Conservation (phyloP, 2,113 vertebrate species). For the Pseudolaguvia tuberculata region DNA sequence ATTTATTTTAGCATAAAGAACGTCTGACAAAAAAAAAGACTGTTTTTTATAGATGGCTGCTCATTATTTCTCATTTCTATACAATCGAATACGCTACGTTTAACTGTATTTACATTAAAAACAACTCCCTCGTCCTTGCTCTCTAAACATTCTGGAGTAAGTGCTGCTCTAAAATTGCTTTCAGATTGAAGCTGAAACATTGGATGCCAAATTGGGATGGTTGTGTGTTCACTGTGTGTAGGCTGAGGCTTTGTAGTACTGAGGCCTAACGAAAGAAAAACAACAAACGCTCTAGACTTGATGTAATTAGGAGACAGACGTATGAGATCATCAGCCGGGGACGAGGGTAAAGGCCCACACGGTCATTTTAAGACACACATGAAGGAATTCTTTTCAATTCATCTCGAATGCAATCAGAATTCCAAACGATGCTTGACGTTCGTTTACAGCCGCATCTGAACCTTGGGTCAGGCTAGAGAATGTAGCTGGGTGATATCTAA, state of each 20-base stretch:
- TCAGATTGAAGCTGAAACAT: conserved; percentile 43
- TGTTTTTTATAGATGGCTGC: too few species aligned
- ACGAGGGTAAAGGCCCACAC: conserved; percentile 8
- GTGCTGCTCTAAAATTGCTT: conserved; percentile 49
- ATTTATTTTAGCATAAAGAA: too few species aligned
- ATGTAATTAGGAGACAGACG: conserved; percentile 46
- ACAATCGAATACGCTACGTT: neutral
- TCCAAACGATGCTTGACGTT: neutral
- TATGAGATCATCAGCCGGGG: conserved; percentile 43
- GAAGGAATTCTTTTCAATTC: neutral
- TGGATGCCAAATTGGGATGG: conserved; percentile 47
- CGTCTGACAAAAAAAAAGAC: too few species aligned
- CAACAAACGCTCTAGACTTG: conserved; percentile 45
- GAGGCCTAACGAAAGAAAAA: conserved; percentile 51
- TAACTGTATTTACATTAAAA: conserved; percentile 47
- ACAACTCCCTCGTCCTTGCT: conserved; percentile 6
- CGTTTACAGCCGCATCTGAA: neutral
- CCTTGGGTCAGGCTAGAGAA: neutral
- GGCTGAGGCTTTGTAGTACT: conserved; percentile 36
- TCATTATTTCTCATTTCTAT: conserved; percentile 12
- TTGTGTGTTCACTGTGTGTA: conserved; percentile 36
- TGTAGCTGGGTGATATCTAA: conserved; percentile 20
- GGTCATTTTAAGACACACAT: neutral
- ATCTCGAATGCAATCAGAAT: neutral
- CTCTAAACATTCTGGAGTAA: conserved; percentile 25